Conservation (phyloP, 2,797 vertebrate genomes). For the Brachyalestes nurse region DNA sequence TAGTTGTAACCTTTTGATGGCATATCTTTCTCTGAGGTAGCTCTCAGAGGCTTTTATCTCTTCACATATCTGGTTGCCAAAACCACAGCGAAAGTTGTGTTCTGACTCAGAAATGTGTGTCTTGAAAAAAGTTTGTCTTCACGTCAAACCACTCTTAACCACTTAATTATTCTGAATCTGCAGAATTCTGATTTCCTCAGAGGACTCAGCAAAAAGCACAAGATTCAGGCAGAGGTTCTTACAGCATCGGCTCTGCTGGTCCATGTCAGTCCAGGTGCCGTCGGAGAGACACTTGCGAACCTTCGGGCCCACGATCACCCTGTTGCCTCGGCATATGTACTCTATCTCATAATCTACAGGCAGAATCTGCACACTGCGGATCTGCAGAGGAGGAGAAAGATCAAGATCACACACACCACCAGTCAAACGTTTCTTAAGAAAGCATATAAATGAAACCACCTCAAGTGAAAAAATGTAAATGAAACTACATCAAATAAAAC, state of each 20-base stretch:
- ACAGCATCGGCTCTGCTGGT: slow-evolving; percentile 87
- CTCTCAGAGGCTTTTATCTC: too few species aligned
- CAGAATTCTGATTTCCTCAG: too few species aligned
- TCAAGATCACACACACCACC: neutral
- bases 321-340: slow-evolving; percentile 90
- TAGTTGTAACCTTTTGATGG: too few species aligned
- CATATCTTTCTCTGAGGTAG: too few species aligned
- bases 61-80: too few species aligned
- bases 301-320: slow-evolving; percentile 90
- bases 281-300: slow-evolving; percentile 91
- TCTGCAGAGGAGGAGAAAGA: slow-evolving; percentile 67
- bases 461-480: too few species aligned
- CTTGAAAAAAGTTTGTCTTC: neutral
- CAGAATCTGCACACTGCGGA: slow-evolving; percentile 88
- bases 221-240: slow-evolving; percentile 66
- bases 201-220: neutral
- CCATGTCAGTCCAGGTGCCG: slow-evolving; percentile 91
- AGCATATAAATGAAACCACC: too few species aligned
- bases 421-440: neutral
- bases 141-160: neutral
- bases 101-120: too few species aligned
- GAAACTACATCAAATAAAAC: too few species aligned
- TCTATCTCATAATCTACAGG: slow-evolving; percentile 95
- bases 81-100: too few species aligned
- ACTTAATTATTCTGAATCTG: neutral